A percentile compares a stretch with the other conserved stretches of the same genome.
phyloP scores from a whole-genome alignment of 2,888 invertebrate species.

The Adela reaumurella region DNA sequence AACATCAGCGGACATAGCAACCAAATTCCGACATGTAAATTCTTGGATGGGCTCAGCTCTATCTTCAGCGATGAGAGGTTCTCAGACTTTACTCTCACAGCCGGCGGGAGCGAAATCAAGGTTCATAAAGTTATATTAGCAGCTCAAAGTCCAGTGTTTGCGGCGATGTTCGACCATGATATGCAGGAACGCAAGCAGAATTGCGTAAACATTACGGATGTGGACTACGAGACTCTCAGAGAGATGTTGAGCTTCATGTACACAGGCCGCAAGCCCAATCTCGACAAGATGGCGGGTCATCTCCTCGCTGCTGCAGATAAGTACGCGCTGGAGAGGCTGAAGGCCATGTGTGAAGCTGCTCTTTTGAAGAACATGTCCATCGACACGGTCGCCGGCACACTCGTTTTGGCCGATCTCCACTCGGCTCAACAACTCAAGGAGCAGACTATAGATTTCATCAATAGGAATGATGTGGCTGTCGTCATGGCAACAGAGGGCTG shows the following conservation, averaged over 20 bases:
- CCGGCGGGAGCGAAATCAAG: conserved; percentile 85
- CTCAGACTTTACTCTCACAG: conserved; percentile 94
- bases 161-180: conserved; percentile 99
- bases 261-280: conserved; percentile 92
- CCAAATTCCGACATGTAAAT: conserved; percentile 91
- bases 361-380: too few relatives aligned
- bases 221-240: conserved; percentile 94
- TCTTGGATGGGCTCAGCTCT: conserved; percentile 91
- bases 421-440: too few relatives aligned
- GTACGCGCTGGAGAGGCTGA: too few relatives aligned
- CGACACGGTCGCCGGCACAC: too few relatives aligned
- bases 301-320: conserved; percentile 97
- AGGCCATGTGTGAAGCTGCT: too few relatives aligned
- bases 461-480: too few relatives aligned
- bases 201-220: conserved; percentile 94
- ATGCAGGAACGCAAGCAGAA: conserved; percentile 98
- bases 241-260: conserved; percentile 99
- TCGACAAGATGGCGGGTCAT: conserved; percentile 98
- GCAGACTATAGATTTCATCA: too few relatives aligned
- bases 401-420: too few relatives aligned
- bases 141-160: conserved; percentile 97
- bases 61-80: conserved; percentile 97
- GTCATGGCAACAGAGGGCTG: too few relatives aligned
- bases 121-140: conserved; percentile 98
- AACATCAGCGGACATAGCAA: conserved; percentile 99